A percentile compares a stretch with the other conserved stretches of the same genome.
Evolutionary conservation across 35 echinoderm and acorn worm species (phyloP).

Genomic region (Strongylocentrotus purpuratus): DNA sequence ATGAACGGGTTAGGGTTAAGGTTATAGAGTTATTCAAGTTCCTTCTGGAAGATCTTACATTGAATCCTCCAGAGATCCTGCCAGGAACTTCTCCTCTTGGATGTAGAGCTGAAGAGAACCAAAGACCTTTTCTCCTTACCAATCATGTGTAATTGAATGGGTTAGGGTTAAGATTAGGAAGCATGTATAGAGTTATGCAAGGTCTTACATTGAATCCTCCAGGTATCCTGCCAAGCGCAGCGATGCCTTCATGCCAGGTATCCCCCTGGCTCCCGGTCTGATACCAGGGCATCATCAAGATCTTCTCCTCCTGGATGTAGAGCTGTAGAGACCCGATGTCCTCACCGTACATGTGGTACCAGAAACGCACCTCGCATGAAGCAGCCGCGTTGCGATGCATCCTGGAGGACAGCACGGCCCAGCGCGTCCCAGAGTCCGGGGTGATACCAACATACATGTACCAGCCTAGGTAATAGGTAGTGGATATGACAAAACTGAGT

Average conservation of each 20-base stretch:
- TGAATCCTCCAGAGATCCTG: conserved; percentile 67
- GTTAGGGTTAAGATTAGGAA: too few species aligned
- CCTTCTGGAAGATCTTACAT: conserved; percentile 40
- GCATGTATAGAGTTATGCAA: too few species aligned
- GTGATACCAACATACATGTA: conserved; percentile 77
- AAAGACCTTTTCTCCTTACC: too few species aligned
- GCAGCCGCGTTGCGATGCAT: conserved; percentile 69
- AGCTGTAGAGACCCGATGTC: conserved; percentile 75
- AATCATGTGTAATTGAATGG: too few species aligned
- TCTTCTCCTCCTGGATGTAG: conserved; percentile 57
- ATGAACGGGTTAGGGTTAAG: too few species aligned
- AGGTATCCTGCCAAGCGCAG: conserved; percentile 64
- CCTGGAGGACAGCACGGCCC: conserved; percentile 56
- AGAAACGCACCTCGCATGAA: conserved; percentile 80
- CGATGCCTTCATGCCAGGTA: conserved; percentile 65
- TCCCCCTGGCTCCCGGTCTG: conserved; percentile 69
- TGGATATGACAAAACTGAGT: too few species aligned
- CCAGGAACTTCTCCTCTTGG: conserved; percentile 75
- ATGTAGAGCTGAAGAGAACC: too few species aligned
- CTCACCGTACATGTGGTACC: conserved; percentile 75
- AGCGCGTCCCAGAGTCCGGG: conserved; percentile 52
- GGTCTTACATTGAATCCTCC: conserved; percentile 71
- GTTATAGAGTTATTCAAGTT: too few species aligned
- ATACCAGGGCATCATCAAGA: conserved; percentile 41
- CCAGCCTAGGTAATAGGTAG: conserved; percentile 53